A percentile compares a stretch with the other conserved stretches of the same genome.
Evolutionary conservation across 2,888 invertebrate species (phyloP).

Genomic region (Drosophila gaucha): DNA sequence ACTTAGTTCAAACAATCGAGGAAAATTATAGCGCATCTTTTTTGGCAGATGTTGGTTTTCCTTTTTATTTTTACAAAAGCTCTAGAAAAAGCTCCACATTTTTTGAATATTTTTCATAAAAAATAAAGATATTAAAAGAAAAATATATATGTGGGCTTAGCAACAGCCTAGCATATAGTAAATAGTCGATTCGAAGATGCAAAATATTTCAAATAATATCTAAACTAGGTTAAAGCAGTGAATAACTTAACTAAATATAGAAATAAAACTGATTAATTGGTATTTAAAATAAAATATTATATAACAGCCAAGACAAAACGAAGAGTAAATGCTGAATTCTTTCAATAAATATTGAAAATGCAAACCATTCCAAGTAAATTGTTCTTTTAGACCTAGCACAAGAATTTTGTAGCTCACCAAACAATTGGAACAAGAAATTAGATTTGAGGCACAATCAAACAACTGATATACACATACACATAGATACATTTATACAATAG

Average conservation of each 20-base stretch:
- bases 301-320: background rate
- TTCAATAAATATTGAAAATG: no score
- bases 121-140: background rate
- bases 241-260: slow-evolving; percentile 1
- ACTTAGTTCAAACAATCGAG: no score
- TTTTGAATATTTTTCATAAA: slow-evolving; percentile 6
- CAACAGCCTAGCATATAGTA: background rate
- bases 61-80: background rate
- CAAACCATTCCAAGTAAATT: no score
- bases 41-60: no score
- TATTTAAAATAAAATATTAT: background rate
- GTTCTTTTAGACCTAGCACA: background rate
- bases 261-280: background rate
- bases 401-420: background rate
- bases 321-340: background rate
- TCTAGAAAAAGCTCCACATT: background rate
- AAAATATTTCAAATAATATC: background rate
- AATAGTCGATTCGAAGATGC: slow-evolving; percentile 4
- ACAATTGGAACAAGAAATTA: background rate
- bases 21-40: no score
- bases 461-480: no score
- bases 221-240: slow-evolving; percentile 2
- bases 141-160: slow-evolving; percentile 4
- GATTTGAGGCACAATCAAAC: no score
- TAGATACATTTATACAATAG: no score